These are phyloP conservation scores for Esox masquinongy DNA, from an alignment of 2,797 vertebrate genomes.

Conservation along the genomic window DNA sequence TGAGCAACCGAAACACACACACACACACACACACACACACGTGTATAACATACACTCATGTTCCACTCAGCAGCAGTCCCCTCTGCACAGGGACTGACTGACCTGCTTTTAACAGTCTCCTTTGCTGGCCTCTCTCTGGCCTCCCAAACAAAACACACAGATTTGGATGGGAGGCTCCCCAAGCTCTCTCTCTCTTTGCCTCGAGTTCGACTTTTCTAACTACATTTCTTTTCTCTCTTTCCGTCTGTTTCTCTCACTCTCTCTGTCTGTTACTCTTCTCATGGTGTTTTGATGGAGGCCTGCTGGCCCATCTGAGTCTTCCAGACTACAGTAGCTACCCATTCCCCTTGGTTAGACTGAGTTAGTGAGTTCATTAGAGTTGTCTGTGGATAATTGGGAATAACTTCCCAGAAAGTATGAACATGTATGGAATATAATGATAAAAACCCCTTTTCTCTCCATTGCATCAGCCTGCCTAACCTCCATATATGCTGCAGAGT, in stretches of 20 bases:
- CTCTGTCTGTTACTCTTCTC: background rate
- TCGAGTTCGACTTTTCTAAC: background rate
- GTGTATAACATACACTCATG: slow-evolving; percentile 20
- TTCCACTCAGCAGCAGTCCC: background rate
- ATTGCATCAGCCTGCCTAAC: slow-evolving; percentile 67
- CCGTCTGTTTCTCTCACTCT: background rate
- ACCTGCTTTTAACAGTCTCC: slow-evolving; percentile 11
- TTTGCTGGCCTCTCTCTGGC: background rate
- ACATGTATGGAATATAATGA: slow-evolving; percentile 61
- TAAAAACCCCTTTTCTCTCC: slow-evolving; percentile 48
- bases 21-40: slow-evolving; percentile 42
- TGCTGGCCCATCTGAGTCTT: background rate
- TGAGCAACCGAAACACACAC: slow-evolving; percentile 53
- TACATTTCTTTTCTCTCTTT: background rate
- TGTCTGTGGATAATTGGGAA: background rate
- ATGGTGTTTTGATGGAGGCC: background rate
- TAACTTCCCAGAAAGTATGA: slow-evolving; percentile 20
- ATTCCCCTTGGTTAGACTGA: background rate
- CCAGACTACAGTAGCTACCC: background rate
- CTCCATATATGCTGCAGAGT: slow-evolving; percentile 11
- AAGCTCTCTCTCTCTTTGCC: background rate
- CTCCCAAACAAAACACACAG: background rate
- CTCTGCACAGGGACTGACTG: slow-evolving; percentile 31
- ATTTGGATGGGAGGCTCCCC: background rate
- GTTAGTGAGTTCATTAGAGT: background rate